Evolutionary conservation across 1,140 invertebrate species (phyloP).

Genomic region (Eriosoma lanigerum): DNA sequence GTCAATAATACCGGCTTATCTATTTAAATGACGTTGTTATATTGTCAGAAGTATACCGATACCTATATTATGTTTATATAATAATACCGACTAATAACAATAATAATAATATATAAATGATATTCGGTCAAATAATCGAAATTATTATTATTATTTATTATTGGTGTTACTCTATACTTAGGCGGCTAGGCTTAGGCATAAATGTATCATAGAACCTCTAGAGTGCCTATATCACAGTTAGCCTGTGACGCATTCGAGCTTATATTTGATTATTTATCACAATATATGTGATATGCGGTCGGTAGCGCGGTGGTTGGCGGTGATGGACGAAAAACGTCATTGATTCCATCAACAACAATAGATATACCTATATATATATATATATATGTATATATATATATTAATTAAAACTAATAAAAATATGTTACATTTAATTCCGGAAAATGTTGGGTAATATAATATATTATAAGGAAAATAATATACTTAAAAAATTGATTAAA

Average conservation of each 20-base stretch:
- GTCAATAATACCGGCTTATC: too few species aligned
- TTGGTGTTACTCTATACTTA: neutral
- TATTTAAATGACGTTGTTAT: too few species aligned
- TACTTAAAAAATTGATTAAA: too few species aligned
- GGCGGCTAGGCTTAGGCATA: too few species aligned
- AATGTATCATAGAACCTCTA: neutral
- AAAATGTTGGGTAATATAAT: too few species aligned
- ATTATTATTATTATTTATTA: neutral
- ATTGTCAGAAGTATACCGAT: too few species aligned
- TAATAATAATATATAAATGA: neutral
- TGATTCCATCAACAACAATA: neutral
- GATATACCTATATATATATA: too few species aligned
- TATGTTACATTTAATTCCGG: neutral
- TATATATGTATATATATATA: neutral
- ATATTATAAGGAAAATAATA: too few species aligned
- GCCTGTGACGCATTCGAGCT: neutral
- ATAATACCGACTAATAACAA: too few species aligned
- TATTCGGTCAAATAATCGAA: neutral
- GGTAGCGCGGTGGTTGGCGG: neutral
- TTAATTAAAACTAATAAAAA: neutral
- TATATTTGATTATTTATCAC: too few species aligned
- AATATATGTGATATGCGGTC: neutral
- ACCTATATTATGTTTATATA: too few species aligned
- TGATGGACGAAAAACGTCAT: neutral
- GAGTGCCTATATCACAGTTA: too few species aligned